Evolutionary conservation across 2,797 vertebrate species (phyloP), one percentile per base, ranked within the genome.

Genomic region (Karalla daura): DNA sequence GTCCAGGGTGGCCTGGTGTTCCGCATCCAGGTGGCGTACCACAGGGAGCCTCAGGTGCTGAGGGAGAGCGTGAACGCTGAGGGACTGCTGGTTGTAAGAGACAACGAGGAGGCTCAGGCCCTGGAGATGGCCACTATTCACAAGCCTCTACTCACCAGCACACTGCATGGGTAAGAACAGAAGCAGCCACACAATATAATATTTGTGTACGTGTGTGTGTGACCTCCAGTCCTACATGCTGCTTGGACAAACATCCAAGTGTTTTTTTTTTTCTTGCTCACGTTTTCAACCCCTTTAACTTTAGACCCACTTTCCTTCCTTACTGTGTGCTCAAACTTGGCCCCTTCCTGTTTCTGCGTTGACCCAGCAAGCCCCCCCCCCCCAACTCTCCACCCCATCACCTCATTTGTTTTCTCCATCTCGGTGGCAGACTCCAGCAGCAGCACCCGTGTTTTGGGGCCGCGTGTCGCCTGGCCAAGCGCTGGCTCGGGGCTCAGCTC

Each of bases 401-500:
- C 17, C 25, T 40, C 5, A 9, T 8, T 11, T 24, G 9, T 53
- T 50, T 61, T n/a, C 15, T 28, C 23, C 24, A 17, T 50, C 7
- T 41, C 5, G 27, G 58, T 27, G 9, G 8, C 76, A 99, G 98
- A 47, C 94, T 99, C 30, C 98, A 99, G 78, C 97, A 98, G 92
- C 96, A 98, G 87, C 91, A 98, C 67, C 89, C 94, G 0, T 95
- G 94, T 74, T 99, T 97, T 0, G 94, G 97, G 0, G 89, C 93
- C 0, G 93, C 93, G 43, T 97, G 95, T 55, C 96, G 98, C 18
- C 89, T 99, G 65, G 94, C 93, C 68, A 99, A 99, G 72, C 96
- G 98, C n/a, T 99, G 98, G 98, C 82, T 99, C 20, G 94, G 90
- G 0, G 94, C 97, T 49, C 98, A 99, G 83, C 94, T 99, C 40